These are phyloP conservation scores for Branchellion lobata DNA, from an alignment of 2,888 invertebrate genomes.

Conservation along the genomic window DNA sequence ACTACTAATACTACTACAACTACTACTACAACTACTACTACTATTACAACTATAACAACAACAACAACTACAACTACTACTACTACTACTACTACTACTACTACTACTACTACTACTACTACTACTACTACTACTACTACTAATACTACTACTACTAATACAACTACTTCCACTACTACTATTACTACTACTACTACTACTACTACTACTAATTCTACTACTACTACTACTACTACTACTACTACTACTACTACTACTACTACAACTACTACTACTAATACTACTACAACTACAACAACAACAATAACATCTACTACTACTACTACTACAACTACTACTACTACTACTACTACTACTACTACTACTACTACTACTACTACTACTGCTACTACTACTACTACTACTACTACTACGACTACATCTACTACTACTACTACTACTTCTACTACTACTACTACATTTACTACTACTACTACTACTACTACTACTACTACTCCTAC, in stretches of 20 bases:
- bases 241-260: slow-evolving; percentile 10
- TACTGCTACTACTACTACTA: not conserved
- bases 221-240: slow-evolving; percentile 10
- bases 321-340: slow-evolving; percentile 5
- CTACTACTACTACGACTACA: not conserved
- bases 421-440: not conserved
- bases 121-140: slow-evolving; percentile 14
- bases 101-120: slow-evolving; percentile 6
- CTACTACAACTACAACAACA: slow-evolving; percentile 9
- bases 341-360: slow-evolving; percentile 15
- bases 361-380: not conserved
- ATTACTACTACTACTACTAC: slow-evolving; percentile 5
- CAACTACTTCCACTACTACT: not conserved
- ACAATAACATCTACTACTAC: not conserved
- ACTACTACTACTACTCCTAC: not conserved
- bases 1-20: slow-evolving; percentile 1
- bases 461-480: not conserved
- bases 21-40: slow-evolving; percentile 10
- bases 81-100: slow-evolving; percentile 15
- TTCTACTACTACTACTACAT: not conserved
- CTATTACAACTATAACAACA: slow-evolving; percentile 4
- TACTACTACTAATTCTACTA: slow-evolving; percentile 11
- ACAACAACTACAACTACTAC: slow-evolving; percentile 11
- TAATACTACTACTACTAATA: not conserved
- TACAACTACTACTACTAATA: slow-evolving; percentile 14